Evolutionary conservation across 2,888 invertebrate genomes (phyloP).

Genomic region (Eristalis intricaria): DNA sequence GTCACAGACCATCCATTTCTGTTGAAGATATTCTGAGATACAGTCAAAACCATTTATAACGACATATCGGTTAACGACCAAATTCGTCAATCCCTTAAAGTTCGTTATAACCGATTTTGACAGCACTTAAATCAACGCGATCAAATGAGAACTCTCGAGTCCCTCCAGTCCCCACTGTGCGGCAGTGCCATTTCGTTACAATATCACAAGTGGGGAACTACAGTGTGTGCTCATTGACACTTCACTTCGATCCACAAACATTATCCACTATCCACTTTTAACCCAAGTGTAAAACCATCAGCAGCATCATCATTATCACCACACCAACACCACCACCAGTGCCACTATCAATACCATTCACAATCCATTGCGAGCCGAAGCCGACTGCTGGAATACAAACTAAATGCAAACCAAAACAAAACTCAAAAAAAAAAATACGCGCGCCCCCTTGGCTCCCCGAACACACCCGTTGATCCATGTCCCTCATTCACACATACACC

Average conservation of each 20-base stretch:
- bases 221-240: conserved; percentile 17
- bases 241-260: conserved; percentile 53
- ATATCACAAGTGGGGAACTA: neutral
- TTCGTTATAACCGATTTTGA: too few species aligned
- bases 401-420: conserved; percentile 68
- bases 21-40: too few species aligned
- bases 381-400: conserved; percentile 13
- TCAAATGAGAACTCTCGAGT: too few species aligned
- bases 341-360: conserved; percentile 8
- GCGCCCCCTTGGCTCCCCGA: conserved; percentile 3
- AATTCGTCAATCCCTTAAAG: too few species aligned
- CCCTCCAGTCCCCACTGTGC: neutral
- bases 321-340: conserved; percentile 25
- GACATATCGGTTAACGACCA: too few species aligned
- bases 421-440: conserved; percentile 56
- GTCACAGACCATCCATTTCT: too few species aligned
- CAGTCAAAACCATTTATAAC: too few species aligned
- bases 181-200: neutral
- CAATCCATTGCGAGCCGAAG: conserved; percentile 6
- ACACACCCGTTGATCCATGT: neutral
- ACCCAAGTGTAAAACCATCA: conserved; percentile 46
- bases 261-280: conserved; percentile 57
- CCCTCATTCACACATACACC: conserved; percentile 14
- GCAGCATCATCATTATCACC: conserved; percentile 32
- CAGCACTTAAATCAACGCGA: too few species aligned